Conservation (phyloP, 1,140 invertebrate species). For the Conus ventricosus region DNA sequence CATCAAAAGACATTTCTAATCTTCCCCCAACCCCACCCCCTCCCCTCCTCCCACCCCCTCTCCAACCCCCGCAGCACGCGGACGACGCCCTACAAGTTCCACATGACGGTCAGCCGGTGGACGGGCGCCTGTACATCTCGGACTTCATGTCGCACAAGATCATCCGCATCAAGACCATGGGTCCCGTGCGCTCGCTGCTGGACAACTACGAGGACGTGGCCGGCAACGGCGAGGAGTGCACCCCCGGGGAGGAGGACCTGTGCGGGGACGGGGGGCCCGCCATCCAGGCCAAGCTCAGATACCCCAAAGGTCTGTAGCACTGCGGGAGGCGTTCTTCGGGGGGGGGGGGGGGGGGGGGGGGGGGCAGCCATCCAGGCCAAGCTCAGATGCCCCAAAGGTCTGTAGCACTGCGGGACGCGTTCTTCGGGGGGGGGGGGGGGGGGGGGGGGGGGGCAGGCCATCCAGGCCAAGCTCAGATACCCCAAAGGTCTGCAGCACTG, state of each 20-base stretch:
- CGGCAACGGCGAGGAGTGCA: conserved; percentile 94
- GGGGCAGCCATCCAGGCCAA: conserved; percentile 93
- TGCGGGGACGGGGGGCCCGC: conserved; percentile 96
- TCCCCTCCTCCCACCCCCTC: too few relatives aligned
- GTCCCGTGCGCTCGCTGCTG: conserved; percentile 84
- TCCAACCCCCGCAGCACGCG: conserved; percentile 82
- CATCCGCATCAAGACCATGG: conserved; percentile 88
- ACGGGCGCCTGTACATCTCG: conserved; percentile 95
- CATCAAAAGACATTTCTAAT: too few relatives aligned
- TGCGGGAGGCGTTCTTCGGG: not conserved
- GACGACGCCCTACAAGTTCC: conserved; percentile 93
- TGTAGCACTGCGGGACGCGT: too few relatives aligned
- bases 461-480: too few relatives aligned
- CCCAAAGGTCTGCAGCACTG: too few relatives aligned
- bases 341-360: conserved; percentile 77
- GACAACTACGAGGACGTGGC: conserved; percentile 95
- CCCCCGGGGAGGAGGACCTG: conserved; percentile 95
- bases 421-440: too few relatives aligned
- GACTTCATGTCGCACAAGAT: conserved; percentile 96
- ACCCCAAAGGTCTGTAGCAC: conserved; percentile 89
- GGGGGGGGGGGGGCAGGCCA: too few relatives aligned
- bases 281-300: conserved; percentile 92
- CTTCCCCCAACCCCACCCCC: too few relatives aligned
- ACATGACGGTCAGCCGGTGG: conserved; percentile 93
- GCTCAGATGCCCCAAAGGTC: conserved; percentile 90